Base-by-base conservation (phyloP, 2,888 invertebrate genomes). In the Auanema freiburgensis region DNA sequence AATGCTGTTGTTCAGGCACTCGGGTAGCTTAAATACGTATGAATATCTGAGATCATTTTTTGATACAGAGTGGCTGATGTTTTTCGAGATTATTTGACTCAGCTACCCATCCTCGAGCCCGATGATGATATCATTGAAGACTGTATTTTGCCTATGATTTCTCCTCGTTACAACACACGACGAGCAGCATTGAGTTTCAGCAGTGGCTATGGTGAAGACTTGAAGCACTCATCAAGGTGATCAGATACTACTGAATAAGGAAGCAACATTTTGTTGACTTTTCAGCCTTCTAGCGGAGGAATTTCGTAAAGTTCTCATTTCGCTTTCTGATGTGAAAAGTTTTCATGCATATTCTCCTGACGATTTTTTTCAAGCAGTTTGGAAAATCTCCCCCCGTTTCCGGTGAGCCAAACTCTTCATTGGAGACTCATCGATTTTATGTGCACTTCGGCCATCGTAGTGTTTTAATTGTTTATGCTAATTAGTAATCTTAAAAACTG, bases 301-400 rank as follows among this genome's bases (percentile, higher is more conserved):
- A 81, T 85, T 91, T 63, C 86, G 91, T 58, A 91, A 91, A 87
- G 90, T 91, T 49, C 85, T 91, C 63, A 88, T 90, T 72, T 89
- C 89, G 66, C 84, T 91, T 72, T 85, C 86, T 84, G 59, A 63
- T 6, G 88, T 89, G 41, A 89, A 89, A n/a, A 90, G 90, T 79
- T 88, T 89, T 16, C 49, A 58, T 11, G 90, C 91, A 4, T 91
- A 91, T 66, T 90, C 91, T 0, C 91, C 91, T 0, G 90, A 91
- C 84, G 90, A 90, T 73, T 87, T 92, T 68, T 91, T 91, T 83
- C 88, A 90, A 55, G 91, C 91, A 53, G 91, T 91, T 66, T 91
- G 91, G 90, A 91, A 90, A 84, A 90, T 91, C 67, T 91, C 91
- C 70, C 91, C 91, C 55, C 86, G 91, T 78, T 91, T 91, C 86